Evolutionary conservation across 1,140 invertebrate species (phyloP).

Genomic region (Heliconius eleuchia): DNA sequence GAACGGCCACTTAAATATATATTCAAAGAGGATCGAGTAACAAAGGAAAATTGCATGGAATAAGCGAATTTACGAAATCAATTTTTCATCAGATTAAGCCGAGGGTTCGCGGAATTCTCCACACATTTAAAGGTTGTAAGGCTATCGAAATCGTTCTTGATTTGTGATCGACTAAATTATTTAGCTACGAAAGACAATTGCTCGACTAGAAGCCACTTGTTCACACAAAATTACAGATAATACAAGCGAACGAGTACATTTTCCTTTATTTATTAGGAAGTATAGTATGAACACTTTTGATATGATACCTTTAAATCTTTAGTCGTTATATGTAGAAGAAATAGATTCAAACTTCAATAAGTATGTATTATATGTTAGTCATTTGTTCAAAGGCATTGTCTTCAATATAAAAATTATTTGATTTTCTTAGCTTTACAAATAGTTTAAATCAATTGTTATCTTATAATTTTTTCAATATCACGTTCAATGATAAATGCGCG

Average conservation of each 20-base stretch:
- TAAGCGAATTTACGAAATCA: conserved; percentile 31
- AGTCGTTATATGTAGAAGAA: too few species aligned
- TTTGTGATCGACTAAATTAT: conserved; percentile 23
- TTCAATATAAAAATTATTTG: too few species aligned
- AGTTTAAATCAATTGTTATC: too few species aligned
- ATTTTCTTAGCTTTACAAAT: too few species aligned
- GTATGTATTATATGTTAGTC: neutral
- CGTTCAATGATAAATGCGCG: too few species aligned
- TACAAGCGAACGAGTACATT: neutral
- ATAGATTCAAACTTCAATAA: too few species aligned
- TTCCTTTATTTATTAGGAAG: neutral
- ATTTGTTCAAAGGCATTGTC: too few species aligned
- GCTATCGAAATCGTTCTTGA: conserved; percentile 25
- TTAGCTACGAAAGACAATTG: conserved; percentile 21
- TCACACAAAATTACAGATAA: neutral
- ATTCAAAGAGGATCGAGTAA: conserved; percentile 10
- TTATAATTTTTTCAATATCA: too few species aligned
- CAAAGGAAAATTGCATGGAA: conserved; percentile 20
- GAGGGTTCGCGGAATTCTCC: conserved; percentile 24
- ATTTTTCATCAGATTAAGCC: conserved; percentile 30
- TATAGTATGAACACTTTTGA: neutral
- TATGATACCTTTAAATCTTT: neutral
- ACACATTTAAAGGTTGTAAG: conserved; percentile 29
- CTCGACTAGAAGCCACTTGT: neutral
- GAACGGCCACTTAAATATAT: conserved; percentile 10